Evolutionary conservation across 2,797 vertebrate species (phyloP).

Genomic region (Labroides dimidiatus): DNA sequence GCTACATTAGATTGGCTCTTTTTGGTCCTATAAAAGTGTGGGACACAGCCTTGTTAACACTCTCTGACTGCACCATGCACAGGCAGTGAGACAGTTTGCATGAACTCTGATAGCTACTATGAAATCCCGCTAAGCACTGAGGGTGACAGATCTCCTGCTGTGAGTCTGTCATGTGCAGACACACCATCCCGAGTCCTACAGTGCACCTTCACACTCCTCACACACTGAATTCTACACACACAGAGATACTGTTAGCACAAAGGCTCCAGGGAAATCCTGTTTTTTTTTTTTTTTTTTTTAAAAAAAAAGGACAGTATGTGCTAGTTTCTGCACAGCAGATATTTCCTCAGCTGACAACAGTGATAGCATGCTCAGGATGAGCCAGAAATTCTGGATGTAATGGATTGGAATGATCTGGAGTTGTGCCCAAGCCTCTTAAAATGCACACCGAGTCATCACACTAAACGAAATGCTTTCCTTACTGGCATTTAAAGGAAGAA

Average conservation of each 20-base stretch:
- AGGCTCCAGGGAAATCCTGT: conserved; percentile 6
- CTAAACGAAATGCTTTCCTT: conserved; percentile 27
- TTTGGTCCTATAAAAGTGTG: conserved; percentile 3
- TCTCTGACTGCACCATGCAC: conserved; percentile 7
- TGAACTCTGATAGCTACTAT: background rate
- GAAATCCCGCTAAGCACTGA: conserved; percentile 14
- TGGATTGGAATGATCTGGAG: conserved; percentile 60
- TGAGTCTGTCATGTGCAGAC: conserved; percentile 44
- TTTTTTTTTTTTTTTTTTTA: no score
- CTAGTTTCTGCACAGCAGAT: conserved; percentile 31
- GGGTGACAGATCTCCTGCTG: conserved; percentile 39
- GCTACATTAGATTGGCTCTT: conserved; percentile 4
- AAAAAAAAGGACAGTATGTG: conserved; percentile 26
- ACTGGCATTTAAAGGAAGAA: conserved; percentile 7
- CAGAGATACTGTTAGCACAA: conserved; percentile 28
- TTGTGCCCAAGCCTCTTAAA: conserved; percentile 57
- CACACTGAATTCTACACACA: conserved; percentile 16
- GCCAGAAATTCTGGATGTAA: conserved; percentile 55
- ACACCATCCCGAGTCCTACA: conserved; percentile 15
- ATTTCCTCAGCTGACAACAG: conserved; percentile 44
- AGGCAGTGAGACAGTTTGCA: conserved; percentile 5
- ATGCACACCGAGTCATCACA: conserved; percentile 53
- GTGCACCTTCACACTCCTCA: conserved; percentile 35
- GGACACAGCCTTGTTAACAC: conserved; percentile 22
- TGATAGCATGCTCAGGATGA: conserved; percentile 47